Conservation (phyloP, 2,113 vertebrate species). For the Oreocharis arfaki region DNA sequence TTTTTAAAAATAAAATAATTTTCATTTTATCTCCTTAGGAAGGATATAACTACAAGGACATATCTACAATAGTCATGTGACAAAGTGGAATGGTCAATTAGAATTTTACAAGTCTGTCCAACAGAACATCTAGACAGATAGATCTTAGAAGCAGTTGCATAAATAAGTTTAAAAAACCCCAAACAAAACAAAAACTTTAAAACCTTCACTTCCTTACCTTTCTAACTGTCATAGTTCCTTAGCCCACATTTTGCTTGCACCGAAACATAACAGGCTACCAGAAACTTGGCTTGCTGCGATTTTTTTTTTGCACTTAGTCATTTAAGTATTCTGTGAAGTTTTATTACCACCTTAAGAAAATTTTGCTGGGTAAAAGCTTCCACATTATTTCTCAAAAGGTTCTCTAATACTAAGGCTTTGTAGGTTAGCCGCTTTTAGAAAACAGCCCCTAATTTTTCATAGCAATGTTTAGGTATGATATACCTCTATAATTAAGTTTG, state of each 20-base stretch:
- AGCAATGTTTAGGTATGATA: neutral
- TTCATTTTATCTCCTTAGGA: neutral
- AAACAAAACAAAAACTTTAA: neutral
- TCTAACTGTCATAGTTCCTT: neutral
- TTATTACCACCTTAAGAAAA: neutral
- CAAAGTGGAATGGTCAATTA: neutral
- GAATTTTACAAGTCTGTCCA: neutral
- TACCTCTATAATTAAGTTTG: neutral
- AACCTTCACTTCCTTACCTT: neutral
- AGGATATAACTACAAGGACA: neutral
- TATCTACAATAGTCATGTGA: neutral
- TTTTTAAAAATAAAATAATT: neutral
- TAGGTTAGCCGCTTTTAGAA: neutral
- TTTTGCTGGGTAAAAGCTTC: neutral
- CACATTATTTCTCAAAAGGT: neutral
- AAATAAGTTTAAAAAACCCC: rapidly evolving
- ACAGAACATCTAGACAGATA: neutral
- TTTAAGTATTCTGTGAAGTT: neutral
- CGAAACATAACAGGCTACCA: neutral
- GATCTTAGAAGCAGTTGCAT: neutral
- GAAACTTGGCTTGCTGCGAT: neutral
- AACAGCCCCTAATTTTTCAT: neutral
- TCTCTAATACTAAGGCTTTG: neutral
- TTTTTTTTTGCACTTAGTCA: neutral
- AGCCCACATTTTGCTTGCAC: neutral